Conservation (phyloP, 2,888 invertebrate species). For the Dendrolimus pini region DNA sequence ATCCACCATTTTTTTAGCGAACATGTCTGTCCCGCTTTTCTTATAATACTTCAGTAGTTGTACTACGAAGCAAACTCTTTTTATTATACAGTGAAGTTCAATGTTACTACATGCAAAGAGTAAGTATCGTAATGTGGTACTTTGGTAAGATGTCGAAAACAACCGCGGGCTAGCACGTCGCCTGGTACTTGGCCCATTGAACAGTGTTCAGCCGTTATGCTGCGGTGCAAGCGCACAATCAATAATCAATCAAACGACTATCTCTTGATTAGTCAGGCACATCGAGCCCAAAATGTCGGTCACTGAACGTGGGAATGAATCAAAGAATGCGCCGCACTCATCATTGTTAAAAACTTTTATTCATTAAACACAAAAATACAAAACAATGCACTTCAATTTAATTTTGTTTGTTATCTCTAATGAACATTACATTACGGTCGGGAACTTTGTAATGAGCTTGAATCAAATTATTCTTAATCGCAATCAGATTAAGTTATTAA, state of each 20-base stretch:
- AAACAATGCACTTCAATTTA: not conserved
- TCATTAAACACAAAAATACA: constrained; percentile 4
- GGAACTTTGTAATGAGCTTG: not conserved
- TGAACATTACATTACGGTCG: not conserved
- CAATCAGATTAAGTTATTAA: not conserved
- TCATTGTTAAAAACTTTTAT: constrained; percentile 5
- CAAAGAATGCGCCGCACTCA: constrained; percentile 18
- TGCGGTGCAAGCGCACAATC: constrained; percentile 37
- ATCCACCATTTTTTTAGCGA: too few species aligned
- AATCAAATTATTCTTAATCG: not conserved
- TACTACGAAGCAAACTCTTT: not conserved
- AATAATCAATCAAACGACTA: constrained; percentile 63
- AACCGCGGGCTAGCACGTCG: constrained; percentile 27
- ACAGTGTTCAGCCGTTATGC: constrained; percentile 34
- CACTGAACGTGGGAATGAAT: constrained; percentile 50
- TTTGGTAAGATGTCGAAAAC: constrained; percentile 6
- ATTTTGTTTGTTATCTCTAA: constrained; percentile 1
- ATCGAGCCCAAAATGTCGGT: constrained; percentile 33
- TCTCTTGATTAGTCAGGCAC: constrained; percentile 52
- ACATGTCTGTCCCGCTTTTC: too few species aligned
- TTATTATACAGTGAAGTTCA: not conserved
- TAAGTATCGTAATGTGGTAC: not conserved
- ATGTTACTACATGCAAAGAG: not conserved
- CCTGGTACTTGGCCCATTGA: constrained; percentile 40
- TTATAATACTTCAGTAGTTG: too few species aligned